Evolutionary conservation across 2,888 invertebrate species (phyloP), one percentile per base, ranked within the genome.

Genomic region (Saturnia japonica): DNA sequence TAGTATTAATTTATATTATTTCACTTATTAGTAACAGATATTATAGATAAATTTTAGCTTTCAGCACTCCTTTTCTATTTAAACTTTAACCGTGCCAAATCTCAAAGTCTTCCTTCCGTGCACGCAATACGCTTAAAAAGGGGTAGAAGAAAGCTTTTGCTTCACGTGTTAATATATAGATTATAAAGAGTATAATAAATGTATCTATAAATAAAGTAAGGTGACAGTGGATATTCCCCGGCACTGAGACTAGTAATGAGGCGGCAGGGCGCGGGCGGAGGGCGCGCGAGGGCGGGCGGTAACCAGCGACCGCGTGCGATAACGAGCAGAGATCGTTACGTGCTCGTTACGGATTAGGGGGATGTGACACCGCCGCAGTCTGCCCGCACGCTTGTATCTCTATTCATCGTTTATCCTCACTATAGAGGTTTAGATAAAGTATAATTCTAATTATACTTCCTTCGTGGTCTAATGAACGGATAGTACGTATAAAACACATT

Each of bases 191-290:
- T 42, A 9, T 47, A 16, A 43, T 54, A 54, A 71, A 57, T 72
- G 72, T 70, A 62, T 70, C 68, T 64, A 71, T 68, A 76, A 75
- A 78, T 75, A 78, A 77, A 78, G 76, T 76, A 77, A 78, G 77
- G 77, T 80, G 78, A 76, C 74, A 71, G 73, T 72, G 72, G 76
- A 74, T 71, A 68, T 71, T 68, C 47, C 54, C 73, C 76, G 78
- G 78, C 78, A 78, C 77, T 77, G 80, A 77, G 76, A 77, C 77
- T 80, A 77, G 81, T 89, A 89, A 89, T 89, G 89, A 88, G 86
- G 83, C 79, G 83, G 77, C 81, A 11, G 22, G 78, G 80, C 34
- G 34, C 34, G 34, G 34, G 34, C 34, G 34, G 34, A 4, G 34
- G 34, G 34, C 34, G 34, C 34, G 34, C 74, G 73, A 75, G 71